Base-by-base conservation (phyloP, 2,113 vertebrate genomes). In the Vireo altiloquus region DNA sequence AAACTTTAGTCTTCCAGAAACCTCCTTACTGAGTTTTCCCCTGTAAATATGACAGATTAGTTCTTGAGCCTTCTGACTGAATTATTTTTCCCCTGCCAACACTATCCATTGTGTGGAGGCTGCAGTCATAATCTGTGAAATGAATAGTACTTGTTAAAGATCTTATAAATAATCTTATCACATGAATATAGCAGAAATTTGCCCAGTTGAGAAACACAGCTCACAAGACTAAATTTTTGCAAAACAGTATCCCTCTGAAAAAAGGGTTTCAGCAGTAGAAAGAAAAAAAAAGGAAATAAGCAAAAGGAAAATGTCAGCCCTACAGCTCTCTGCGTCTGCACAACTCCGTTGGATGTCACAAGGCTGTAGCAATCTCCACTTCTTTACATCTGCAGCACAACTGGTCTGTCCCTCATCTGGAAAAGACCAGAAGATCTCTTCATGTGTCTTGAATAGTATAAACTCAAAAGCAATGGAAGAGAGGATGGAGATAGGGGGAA, bases 121-220 rank as follows among this genome's bases (percentile, higher is more conserved):
- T 74, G 59, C 66, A 94, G 85, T 78, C 71, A 82, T 47, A 85
- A 90, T 77, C 66, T 95, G 61, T 69, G 54, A 96, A 96, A 87
- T 61, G 16, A 91, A 91, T 47, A 74, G 54, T 28, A 94, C 54
- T 90, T 91, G 47, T 60, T 87, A 76, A 27, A 80, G 47, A 87
- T 92, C 61, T 77, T 92, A 71, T 56, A 94, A 94, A 91, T 87
- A 94, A 82, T 54, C 59, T 89, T 72, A 53, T 74, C 53, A 72
- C 25, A 72, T 46, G 16, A 69, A 87, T 82, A 72, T 40, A 79
- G 35, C 39, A 87, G 57, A 94, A 91, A 84, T 57, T 90, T 87
- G 13, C 63, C 66, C 47, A 53, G 80, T 60, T 89, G 87, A 78
- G 70, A 94, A 92, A 92, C 33, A 74, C 13, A 78, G 24, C 11